Evolutionary conservation across 1,140 invertebrate species (phyloP), one percentile per base, ranked within the genome.

Genomic region (Drosophila carrolli): DNA sequence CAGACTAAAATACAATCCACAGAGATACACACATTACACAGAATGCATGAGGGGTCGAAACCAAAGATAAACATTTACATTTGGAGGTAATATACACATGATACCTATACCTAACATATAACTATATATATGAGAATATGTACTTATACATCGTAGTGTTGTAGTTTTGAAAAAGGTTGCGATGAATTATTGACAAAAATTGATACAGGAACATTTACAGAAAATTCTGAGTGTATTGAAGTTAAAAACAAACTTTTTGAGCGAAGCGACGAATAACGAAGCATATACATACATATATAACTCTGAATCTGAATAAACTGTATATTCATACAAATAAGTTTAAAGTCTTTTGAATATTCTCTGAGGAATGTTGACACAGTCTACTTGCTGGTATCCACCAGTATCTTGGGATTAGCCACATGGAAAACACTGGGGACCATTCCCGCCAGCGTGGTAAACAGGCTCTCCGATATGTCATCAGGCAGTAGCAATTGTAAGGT

Each of bases 371-470:
- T 48, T 2, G 5, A 37, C 5, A 16, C 16, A 29, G 40, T 38
- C 61, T 77, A 70, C 41, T 91, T 91, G 57, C 55, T 80, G 57
- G 66, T 92, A 65, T 91, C 95, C 53, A 97, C 93, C 40, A 92
- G 74, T 67, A 92, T 91, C 71, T 92, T 92, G 5, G 97, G 97
- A 94, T 98, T 98, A 1, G 97, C 98, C 35, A 98, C 95, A 68
- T 97, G 94, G 92, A 98, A 98, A 79, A 98, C 97, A 81, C 95
- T 96, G 11, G 97, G 97, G 61, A 98, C 93, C 97, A 98, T 97
- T 40, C 95, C 95, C 3, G 97, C 96, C 54, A 98, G 93, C 16
- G 95, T 95, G 35, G 94, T 94, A 93, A 98, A 98, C 44, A 98
- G 95, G 84, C 97, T 96, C 75, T 97, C 96, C 2, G 97, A 97